A percentile compares a stretch with the other conserved stretches of the same genome.
Evolutionary conservation across 1,140 invertebrate species (phyloP).

Genomic region (Anoplolepis gracilipes): DNA sequence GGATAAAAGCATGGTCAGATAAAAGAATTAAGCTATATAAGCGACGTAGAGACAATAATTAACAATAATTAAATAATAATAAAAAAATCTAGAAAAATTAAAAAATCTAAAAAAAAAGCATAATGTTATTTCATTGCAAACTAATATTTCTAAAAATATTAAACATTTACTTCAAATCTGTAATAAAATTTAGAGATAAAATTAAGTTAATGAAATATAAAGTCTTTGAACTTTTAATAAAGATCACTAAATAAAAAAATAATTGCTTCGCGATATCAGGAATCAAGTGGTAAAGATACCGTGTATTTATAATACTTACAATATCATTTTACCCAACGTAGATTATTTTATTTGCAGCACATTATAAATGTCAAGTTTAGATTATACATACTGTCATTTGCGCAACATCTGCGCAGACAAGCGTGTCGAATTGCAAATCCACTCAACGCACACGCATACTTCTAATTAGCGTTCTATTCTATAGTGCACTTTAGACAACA

Average conservation of each 20-base stretch:
- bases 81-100: too few relatives aligned
- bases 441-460: constrained; percentile 62
- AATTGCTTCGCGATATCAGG: neutral
- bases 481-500: constrained; percentile 56
- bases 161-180: neutral
- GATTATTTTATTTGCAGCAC: constrained; percentile 47
- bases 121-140: neutral
- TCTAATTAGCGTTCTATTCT: constrained; percentile 62
- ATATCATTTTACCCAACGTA: constrained; percentile 46
- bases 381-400: constrained; percentile 52
- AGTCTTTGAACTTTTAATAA: neutral
- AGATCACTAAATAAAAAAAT: constrained; percentile 1
- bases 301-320: constrained; percentile 48
- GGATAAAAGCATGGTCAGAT: too few relatives aligned
- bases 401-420: constrained; percentile 68
- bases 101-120: too few relatives aligned
- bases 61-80: neutral
- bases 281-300: constrained; percentile 3
- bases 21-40: neutral
- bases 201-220: neutral
- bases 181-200: neutral
- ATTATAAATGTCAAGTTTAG: constrained; percentile 64
- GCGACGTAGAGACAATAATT: neutral
- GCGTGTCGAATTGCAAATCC: constrained; percentile 62
- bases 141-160: neutral